Evolutionary conservation across 2,888 invertebrate species (phyloP).

Genomic region (Luffia ferchaultella): DNA sequence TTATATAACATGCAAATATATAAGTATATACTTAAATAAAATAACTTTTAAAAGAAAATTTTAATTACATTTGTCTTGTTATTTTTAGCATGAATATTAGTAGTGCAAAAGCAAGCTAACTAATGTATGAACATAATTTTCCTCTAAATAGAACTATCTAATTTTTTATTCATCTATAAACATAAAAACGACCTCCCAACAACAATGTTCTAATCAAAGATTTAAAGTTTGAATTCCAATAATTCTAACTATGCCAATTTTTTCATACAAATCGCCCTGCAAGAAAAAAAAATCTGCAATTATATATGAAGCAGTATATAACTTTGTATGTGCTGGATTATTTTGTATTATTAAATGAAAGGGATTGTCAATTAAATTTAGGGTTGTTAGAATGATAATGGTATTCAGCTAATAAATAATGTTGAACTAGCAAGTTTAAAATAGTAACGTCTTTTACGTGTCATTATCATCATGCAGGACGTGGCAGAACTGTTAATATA

Average conservation of each 20-base stretch:
- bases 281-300: conserved; percentile 1
- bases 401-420: too few species aligned
- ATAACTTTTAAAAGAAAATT: too few species aligned
- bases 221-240: not conserved
- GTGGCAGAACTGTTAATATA: too few species aligned
- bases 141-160: conserved; percentile 4
- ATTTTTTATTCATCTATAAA: conserved; percentile 12
- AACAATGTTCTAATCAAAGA: not conserved
- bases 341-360: not conserved
- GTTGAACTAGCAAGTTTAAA: too few species aligned
- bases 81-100: not conserved
- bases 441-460: too few species aligned
- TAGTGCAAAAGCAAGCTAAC: not conserved
- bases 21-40: not conserved
- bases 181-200: not conserved
- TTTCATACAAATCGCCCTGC: conserved; percentile 5
- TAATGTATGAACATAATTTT: not conserved
- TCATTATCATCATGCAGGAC: too few species aligned
- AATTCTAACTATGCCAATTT: not conserved
- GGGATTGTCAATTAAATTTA: not conserved
- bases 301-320: not conserved
- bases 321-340: not conserved
- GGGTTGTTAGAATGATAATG: too few species aligned
- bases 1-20: not conserved
- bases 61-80: not conserved